Evolutionary conservation across 2,797 vertebrate genomes (phyloP), one percentile per base, ranked within the genome.

Genomic region (Argyrosomus regius): DNA sequence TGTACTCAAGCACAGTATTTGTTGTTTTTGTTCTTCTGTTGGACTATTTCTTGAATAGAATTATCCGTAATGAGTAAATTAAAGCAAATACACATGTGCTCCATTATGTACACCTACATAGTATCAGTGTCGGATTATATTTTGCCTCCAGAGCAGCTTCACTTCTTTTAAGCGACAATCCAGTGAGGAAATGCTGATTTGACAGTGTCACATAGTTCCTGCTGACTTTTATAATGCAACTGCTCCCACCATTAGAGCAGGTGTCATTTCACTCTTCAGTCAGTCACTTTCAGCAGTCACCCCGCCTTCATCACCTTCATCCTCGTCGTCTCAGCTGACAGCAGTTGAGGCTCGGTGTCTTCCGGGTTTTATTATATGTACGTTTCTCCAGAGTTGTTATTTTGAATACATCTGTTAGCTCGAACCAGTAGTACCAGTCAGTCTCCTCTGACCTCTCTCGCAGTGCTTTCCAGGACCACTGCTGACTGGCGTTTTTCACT

Each of bases 391-490:
- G 24, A n/a, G 20, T 46, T 31, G n/a, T 61, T 64, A 45, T 69
- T 57, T 45, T 65, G 24, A 71, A 63, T 62, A 16, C 10, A 18
- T 77, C 58, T 53, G 18, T 72, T 60, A 39, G 46, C 48, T 45
- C 4, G 35, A 78, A 77, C 31, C 60, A 73, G 64, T 74, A 46
- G 13, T 7, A 52, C 68, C 66, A 60, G 49, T 28, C 52, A 1
- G 7, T 48, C 63, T 75, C 65, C 65, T 76, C 78, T 62, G 70
- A 83, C 81, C 84, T 49, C 76, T 39, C 67, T 68, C 87, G 43
- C 80, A 75, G 24, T 28, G 63, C 16, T 81, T 79, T 75, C 81
- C 82, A 70, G 62, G 14, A 41, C 78, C 62, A 16, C 72, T 63
- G 71, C 80, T 75, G 80, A 88, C 81, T 75, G 58, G 52, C 6